Percentiles rank a stretch among this genome's conserved stretches.
Conservation (phyloP, 2,797 vertebrate genomes). For the Xenentodon cancila region DNA sequence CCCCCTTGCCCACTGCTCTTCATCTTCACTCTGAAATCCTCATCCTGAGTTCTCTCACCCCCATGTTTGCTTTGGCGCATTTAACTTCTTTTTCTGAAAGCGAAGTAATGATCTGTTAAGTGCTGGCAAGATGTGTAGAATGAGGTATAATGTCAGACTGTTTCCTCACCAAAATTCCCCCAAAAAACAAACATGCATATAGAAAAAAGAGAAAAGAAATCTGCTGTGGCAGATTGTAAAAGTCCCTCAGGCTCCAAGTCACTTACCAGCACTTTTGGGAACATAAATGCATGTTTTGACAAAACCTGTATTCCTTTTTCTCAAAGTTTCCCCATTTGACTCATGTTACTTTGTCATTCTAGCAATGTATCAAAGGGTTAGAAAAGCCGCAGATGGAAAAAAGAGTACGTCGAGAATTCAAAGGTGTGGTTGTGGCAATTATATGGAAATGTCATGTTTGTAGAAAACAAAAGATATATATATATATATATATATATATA, state of each 20-base stretch:
- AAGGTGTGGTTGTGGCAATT: slow-evolving; percentile 49
- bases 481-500: slow-evolving; percentile 16
- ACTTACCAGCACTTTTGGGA: slow-evolving; percentile 60
- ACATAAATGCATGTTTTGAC: slow-evolving; percentile 65
- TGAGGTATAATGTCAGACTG: slow-evolving; percentile 40
- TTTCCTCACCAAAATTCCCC: slow-evolving; percentile 26
- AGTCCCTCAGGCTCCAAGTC: slow-evolving; percentile 46
- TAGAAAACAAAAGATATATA: slow-evolving; percentile 41
- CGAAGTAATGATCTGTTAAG: slow-evolving; percentile 56
- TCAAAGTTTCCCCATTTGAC: slow-evolving; percentile 38
- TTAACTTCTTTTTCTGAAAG: slow-evolving; percentile 45
- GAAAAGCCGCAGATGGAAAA: slow-evolving; percentile 60
- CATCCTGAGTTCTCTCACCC: slow-evolving; percentile 34
- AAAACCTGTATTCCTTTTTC: slow-evolving; percentile 49
- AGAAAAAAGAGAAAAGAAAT: slow-evolving; percentile 25
- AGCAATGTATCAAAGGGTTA: slow-evolving; percentile 52
- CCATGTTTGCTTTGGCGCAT: slow-evolving; percentile 48
- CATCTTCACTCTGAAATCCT: slow-evolving; percentile 48
- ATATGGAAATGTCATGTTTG: slow-evolving; percentile 51
- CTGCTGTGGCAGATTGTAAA: slow-evolving; percentile 23
- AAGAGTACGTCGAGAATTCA: slow-evolving; percentile 35
- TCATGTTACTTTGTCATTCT: slow-evolving; percentile 65
- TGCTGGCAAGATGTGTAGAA: slow-evolving; percentile 52
- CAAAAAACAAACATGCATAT: not conserved
- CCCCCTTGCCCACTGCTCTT: slow-evolving; percentile 62